Base-by-base conservation (phyloP, 1,140 invertebrate genomes). In the Neodiprion lecontei region DNA sequence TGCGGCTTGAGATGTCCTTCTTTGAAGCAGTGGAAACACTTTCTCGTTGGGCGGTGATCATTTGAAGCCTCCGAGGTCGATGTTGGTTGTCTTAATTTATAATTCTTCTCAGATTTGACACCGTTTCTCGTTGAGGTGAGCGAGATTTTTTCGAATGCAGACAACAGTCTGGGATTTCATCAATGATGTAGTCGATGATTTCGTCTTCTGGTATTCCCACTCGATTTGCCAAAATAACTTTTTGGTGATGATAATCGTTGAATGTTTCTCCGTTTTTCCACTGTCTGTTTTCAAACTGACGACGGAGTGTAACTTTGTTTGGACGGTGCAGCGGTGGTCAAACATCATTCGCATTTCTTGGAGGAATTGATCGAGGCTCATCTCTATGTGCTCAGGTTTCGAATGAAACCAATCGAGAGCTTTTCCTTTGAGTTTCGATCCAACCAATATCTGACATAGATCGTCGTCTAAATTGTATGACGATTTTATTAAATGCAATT, bases 391-490 rank as follows among this genome's bases (percentile, higher is more conserved):
- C 23, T 73, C 72, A 23, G 72, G 53, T 23, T 21, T 67, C 12
- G 72, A 73, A 40, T 73, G 72, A 23, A 73, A 73, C 72, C 72
- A 73, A 17, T 65, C 53, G 14, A 66, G 28, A n/a, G 72, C 72
- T 4, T 47, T 23, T 23, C 72, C 72, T 49, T 66, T 73, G 7
- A 73, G 40, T 28, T 61, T 23, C 21, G 14, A 10, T 12, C 53
- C 48, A 11, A 67, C 9, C 17, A 73, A 5, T 10, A 73, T 1
- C 10, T 1, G 17, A 9, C 12, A 21, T 14, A 53, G 28, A 11
- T 66, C 14, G 1, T 73, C 72, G 17, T 73, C 72, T n/a, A 73
- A 23, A 23, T 67, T 40, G 65, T 73, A 73, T 9, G n/a, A 28
- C 10, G 10, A 10, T 53, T 53, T 70, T n/a, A 70, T 40, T 14